Evolutionary conservation across 2,888 invertebrate genomes (phyloP), one percentile per base, ranked within the genome.

Genomic region (Arrhopalites spinosus): DNA sequence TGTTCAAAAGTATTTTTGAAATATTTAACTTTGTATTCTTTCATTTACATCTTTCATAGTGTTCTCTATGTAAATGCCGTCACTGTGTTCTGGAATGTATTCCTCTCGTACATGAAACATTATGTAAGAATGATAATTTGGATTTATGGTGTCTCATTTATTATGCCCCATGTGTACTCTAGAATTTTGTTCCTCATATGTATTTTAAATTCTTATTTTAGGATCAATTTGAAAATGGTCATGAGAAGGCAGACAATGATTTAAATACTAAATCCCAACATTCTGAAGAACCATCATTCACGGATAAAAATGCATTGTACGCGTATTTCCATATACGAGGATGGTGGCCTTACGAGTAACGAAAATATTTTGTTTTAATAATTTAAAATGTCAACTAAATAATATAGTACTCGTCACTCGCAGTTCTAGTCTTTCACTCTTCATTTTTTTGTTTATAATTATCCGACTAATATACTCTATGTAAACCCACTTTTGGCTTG

Each of bases 21-120:
- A n/a, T n/a, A n/a, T n/a, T n/a, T n/a, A n/a, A n/a, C n/a, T n/a
- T n/a, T n/a, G n/a, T n/a, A n/a, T n/a, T n/a, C n/a, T n/a, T n/a
- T n/a, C n/a, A n/a, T n/a, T n/a, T n/a, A n/a, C n/a, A n/a, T n/a
- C n/a, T n/a, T n/a, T n/a, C n/a, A n/a, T n/a, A n/a, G n/a, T 83
- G 95, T 97, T 11, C 84, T 95, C 27, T 98, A 95, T 84, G 93
- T 96, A 15, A 94, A 95, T 85, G 85, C 89, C 73, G 90, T 95
- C 80, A 95, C 95, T 66, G 91, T 95, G 86, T 84, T 93, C 30
- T 98, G 95, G 87, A 93, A 97, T 86, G 88, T 93, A 77, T 94
- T 95, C 84, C 87, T 97, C 77, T 96, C 96, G 0, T 95, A 91
- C 85, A 90, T 95, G 83, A 96, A 95, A 86, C 93, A 94, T 85